Conservation (phyloP, 2,888 invertebrate species). For the Hypena proboscidalis region DNA sequence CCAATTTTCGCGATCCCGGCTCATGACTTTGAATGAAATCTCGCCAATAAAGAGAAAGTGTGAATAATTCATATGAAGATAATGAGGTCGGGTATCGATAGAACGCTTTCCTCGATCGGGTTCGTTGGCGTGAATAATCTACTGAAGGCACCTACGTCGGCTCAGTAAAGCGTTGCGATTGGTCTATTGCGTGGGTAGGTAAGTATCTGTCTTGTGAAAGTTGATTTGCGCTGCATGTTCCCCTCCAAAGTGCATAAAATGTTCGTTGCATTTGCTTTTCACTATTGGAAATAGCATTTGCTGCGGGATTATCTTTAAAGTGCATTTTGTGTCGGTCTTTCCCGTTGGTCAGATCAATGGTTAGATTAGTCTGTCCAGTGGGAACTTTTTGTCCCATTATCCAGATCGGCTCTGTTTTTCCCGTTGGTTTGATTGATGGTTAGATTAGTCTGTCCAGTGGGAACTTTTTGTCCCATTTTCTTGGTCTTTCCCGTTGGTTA, state of each 20-base stretch:
- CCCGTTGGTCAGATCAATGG: too few species aligned
- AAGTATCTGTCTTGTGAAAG: slow-evolving; percentile 70
- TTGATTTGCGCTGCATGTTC: slow-evolving; percentile 63
- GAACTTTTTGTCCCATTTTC: too few species aligned
- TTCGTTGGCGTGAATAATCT: slow-evolving; percentile 58
- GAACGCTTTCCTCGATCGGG: slow-evolving; percentile 48
- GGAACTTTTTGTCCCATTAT: too few species aligned
- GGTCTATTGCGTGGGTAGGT: slow-evolving; percentile 48
- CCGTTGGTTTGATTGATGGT: too few species aligned
- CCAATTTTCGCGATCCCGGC: slow-evolving; percentile 8
- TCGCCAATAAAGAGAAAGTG: slow-evolving; percentile 38
- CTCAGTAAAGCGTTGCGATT: slow-evolving; percentile 50
- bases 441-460: too few species aligned
- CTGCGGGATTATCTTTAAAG: slow-evolving; percentile 7
- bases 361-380: too few species aligned
- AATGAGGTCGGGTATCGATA: slow-evolving; percentile 58
- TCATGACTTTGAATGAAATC: slow-evolving; percentile 19
- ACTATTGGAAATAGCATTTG: slow-evolving; percentile 24
- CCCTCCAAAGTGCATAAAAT: slow-evolving; percentile 42
- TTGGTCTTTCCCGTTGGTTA: too few species aligned
- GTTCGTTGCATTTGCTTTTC: slow-evolving; percentile 52
- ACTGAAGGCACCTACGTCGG: slow-evolving; percentile 42
- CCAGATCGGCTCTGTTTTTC: too few species aligned
- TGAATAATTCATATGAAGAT: slow-evolving; percentile 64
- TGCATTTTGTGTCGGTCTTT: too few species aligned